Base-by-base conservation (phyloP, 2,888 invertebrate genomes). In the Empis stercorea region DNA sequence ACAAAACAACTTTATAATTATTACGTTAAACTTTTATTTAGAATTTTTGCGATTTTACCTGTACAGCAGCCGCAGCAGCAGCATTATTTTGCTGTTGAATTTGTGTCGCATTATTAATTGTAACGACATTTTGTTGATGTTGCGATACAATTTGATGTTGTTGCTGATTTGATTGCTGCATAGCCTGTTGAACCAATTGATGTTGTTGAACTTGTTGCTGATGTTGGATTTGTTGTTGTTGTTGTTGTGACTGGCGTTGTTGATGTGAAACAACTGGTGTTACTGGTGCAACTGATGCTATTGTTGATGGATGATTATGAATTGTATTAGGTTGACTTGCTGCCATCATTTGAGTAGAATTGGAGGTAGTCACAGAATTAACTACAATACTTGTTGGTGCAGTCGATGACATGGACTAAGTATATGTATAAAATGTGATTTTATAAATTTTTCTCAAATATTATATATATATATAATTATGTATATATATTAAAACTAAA, bases 381-480 rank as follows among this genome's bases (percentile, higher is more conserved):
- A 68, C 68, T 54, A 70, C 64, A 51, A 70, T 65, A 58, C 61
- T 69, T 54, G 63, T 66, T 43, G 62, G 56, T 49, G 64, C 62
- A 36, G 65, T 62, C 46, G 59, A 61, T 51, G 65, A 59, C 61
- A 66, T 57, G 23, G 54, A 48, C 51, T 52, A 41, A 45, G 6
- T 13, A 17, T 17, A 44, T 36, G 36, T 36, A 41, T 17, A 23
- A 5, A 23, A 41, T 14, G 7, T 17, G 2, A 13, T n/a, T 13
- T 27, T 10, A 27, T 13, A 16, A 10, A 20, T 41, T 20, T 23
- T 23, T 4, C 4, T 13, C 10, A 4, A 5, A 32, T 5, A 32
- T n/a, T 34, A 5, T n/a, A 5, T 32, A 32, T 13, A 32, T 32
- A 13, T 34, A 34, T 5, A n/a, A 34, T n/a, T n/a, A n/a, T n/a